Base-by-base conservation (phyloP, 2,888 invertebrate genomes). In the Zele albiditarsus region DNA sequence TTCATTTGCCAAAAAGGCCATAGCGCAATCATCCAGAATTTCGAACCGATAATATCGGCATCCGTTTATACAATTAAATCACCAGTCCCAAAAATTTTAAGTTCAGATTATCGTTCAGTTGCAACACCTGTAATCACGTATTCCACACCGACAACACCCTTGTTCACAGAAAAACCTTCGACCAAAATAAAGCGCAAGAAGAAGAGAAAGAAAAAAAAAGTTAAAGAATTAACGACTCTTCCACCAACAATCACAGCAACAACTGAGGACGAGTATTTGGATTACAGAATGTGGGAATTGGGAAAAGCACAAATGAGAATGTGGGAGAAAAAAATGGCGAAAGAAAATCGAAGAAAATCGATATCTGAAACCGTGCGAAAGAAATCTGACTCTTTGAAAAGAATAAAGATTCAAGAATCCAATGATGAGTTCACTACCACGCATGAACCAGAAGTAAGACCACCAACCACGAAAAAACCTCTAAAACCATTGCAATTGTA, bases 1-100 rank as follows among this genome's bases (percentile, higher is more conserved):
- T 78, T 84, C 60, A 66, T 82, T 12, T 84, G 83, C 23, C 80
- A 83, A 72, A 80, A 79, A 73, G 69, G 82, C 83, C 74, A 79
- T 77, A 14, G n/a, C 23, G 60, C 67, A 12, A 31, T 20, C 27
- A 23, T 20, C 10, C 25, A 63, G 10, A 42, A 68, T 16, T 69
- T 75, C 0, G 71, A 76, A 2, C 3, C 28, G 2, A 28, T 2
- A 28, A 27, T 20, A 53, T 10, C 27, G 27, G 28, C 3, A 12
- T 12, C 1, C 2, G 16, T 28, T 28, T 27, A 6, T n/a, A 12
- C 10, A 23, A 8, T n/a, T 53, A 10, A 1, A 8, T 5, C n/a
- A 14, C 0, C 60, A 12, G 3, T 28, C 28, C 16, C 20, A 4
- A 53, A 53, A n/a, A n/a, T 53, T 53, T 20, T 2, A 8, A n/a